Percentiles rank a stretch among this genome's conserved stretches.
These are phyloP conservation scores for Micropoecilia bifurca DNA, from an alignment of 2,797 vertebrate genomes.

Conservation along the genomic window DNA sequence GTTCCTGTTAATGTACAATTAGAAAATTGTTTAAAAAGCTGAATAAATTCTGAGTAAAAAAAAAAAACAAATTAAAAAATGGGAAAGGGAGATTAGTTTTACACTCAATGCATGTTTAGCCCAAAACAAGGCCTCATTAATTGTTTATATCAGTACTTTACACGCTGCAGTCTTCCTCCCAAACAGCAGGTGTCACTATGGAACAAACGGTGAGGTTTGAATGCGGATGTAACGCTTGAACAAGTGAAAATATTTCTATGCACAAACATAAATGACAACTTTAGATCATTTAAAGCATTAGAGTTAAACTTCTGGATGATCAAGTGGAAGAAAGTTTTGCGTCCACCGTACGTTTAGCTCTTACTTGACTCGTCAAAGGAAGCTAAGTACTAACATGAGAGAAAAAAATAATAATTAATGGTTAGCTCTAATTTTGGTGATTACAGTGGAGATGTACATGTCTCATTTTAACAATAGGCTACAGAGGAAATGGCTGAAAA, in stretches of 20 bases:
- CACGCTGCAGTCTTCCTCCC: not conserved
- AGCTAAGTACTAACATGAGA: not conserved
- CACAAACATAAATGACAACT: not conserved
- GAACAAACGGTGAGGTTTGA: not conserved
- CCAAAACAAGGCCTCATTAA: not conserved
- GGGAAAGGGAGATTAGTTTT: not conserved
- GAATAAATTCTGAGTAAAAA: not conserved
- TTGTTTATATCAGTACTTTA: not conserved
- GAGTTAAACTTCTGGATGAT: not conserved
- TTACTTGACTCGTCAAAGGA: not conserved
- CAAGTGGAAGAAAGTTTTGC: not conserved
- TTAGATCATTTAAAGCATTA: not conserved
- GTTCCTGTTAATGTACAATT: not conserved
- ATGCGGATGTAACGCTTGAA: not conserved
- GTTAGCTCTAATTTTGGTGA: not conserved
- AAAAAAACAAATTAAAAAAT: too few relatives aligned
- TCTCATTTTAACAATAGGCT: not conserved
- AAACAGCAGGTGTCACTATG: not conserved
- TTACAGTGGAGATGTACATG: not conserved
- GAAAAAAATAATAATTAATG: not conserved
- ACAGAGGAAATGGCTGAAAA: not conserved
- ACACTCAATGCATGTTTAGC: not conserved
- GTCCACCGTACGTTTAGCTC: not conserved
- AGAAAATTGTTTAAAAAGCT: not conserved
- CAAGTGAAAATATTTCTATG: not conserved